These are phyloP conservation scores for Holotrichia oblita DNA, from an alignment of 1,140 invertebrate species.

Conservation along the genomic window DNA sequence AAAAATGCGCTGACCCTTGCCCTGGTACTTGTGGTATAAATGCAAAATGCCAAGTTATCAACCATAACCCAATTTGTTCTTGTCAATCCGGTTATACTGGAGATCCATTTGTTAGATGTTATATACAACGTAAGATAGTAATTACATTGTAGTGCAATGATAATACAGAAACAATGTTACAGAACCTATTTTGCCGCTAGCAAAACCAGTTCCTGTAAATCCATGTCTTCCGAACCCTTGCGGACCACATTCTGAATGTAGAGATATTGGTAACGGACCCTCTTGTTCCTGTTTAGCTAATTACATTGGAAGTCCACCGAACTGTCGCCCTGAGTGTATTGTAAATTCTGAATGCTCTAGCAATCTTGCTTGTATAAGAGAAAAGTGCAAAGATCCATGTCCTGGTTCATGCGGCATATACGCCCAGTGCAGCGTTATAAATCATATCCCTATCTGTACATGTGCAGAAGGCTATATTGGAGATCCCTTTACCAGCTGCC, in stretches of 20 bases:
- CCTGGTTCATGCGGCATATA: constrained; percentile 75
- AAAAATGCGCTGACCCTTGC: constrained; percentile 75
- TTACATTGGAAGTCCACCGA: constrained; percentile 75
- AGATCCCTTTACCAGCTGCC: constrained; percentile 78
- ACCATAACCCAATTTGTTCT: constrained; percentile 69
- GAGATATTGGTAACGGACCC: constrained; percentile 69
- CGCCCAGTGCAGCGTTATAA: constrained; percentile 74
- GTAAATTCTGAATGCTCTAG: constrained; percentile 76
- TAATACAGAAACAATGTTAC: constrained; percentile 3
- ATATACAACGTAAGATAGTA: constrained; percentile 58
- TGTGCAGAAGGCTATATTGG: constrained; percentile 75
- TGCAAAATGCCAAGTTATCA: constrained; percentile 67
- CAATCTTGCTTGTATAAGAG: constrained; percentile 72
- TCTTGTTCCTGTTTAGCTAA: constrained; percentile 74
- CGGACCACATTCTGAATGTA: constrained; percentile 81
- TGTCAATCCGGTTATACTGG: constrained; percentile 68
- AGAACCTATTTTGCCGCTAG: not conserved
- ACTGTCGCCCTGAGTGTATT: constrained; percentile 78
- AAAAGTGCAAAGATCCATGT: constrained; percentile 76
- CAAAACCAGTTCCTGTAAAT: constrained; percentile 54
- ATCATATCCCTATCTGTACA: constrained; percentile 75
- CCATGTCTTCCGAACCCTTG: constrained; percentile 83
- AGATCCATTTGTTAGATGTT: constrained; percentile 68
- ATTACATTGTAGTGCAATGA: not conserved
- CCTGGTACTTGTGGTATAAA: constrained; percentile 69